Evolutionary conservation across 2,113 vertebrate species (phyloP).

Genomic region (Noturus placidus): DNA sequence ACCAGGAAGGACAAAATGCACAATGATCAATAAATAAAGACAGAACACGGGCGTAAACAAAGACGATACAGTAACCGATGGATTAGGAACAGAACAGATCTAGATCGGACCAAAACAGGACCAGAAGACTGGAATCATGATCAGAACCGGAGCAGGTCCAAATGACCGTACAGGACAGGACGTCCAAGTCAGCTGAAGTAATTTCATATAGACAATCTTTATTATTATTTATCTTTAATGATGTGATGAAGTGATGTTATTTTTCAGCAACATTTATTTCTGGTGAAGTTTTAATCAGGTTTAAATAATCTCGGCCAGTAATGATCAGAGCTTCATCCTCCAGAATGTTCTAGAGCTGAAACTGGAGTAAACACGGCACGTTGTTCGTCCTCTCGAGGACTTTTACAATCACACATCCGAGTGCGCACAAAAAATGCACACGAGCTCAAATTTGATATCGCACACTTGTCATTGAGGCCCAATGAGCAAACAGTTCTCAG

Average conservation of each 20-base stretch:
- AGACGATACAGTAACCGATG: not conserved
- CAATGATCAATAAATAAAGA: not conserved
- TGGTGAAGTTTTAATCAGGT: not conserved
- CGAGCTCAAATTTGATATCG: not conserved
- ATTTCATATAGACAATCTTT: not conserved
- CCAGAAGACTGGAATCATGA: not conserved
- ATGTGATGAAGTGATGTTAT: not conserved
- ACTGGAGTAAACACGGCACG: not conserved
- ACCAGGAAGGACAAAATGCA: not conserved
- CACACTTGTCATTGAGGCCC: not conserved
- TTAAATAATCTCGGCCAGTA: not conserved
- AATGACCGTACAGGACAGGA: not conserved
- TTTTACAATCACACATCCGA: not conserved
- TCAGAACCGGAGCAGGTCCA: not conserved
- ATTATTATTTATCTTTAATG: not conserved
- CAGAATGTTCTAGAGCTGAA: not conserved
- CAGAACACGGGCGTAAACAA: not conserved
- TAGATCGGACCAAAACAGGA: not conserved
- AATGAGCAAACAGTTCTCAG: not conserved
- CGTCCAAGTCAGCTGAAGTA: not conserved
- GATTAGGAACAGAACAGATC: not conserved
- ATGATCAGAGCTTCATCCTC: not conserved
- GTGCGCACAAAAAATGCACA: not conserved
- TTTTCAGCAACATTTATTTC: not conserved
- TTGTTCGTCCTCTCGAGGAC: not conserved